Evolutionary conservation across 2,888 invertebrate genomes (phyloP).

Genomic region (Amaurobius ferox): DNA sequence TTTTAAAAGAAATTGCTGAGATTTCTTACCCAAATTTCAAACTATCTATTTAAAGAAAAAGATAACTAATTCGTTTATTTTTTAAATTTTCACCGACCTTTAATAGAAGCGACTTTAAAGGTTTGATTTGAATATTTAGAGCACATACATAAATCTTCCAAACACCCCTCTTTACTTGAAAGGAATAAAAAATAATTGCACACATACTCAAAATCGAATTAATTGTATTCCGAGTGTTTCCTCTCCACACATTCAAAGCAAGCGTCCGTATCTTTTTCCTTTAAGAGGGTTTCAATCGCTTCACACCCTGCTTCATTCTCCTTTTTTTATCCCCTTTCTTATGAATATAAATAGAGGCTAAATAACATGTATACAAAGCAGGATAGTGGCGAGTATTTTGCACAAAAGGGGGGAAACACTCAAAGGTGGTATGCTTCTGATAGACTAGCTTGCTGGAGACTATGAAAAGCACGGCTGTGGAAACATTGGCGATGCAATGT

Average conservation of each 20-base stretch:
- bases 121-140: neutral
- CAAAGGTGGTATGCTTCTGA: conserved; percentile 38
- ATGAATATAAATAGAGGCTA: conserved; percentile 56
- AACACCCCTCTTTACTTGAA: neutral
- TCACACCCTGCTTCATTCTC: conserved; percentile 49
- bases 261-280: neutral
- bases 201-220: neutral
- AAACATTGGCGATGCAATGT: conserved; percentile 38
- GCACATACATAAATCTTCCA: neutral
- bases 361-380: conserved; percentile 50
- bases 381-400: too few species aligned
- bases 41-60: too few species aligned
- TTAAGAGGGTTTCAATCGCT: conserved; percentile 39
- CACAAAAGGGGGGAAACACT: conserved; percentile 33
- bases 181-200: neutral
- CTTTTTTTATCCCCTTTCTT: conserved; percentile 20
- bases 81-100: neutral
- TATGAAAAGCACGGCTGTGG: conserved; percentile 55
- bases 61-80: too few species aligned
- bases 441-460: conserved; percentile 57
- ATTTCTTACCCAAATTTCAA: too few species aligned
- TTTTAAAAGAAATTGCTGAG: too few species aligned
- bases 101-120: neutral
- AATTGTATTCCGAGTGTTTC: conserved; percentile 2
- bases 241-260: neutral